These are phyloP conservation scores for Tetheella fluctuosa DNA, from an alignment of 2,888 invertebrate species.

Conservation along the genomic window DNA sequence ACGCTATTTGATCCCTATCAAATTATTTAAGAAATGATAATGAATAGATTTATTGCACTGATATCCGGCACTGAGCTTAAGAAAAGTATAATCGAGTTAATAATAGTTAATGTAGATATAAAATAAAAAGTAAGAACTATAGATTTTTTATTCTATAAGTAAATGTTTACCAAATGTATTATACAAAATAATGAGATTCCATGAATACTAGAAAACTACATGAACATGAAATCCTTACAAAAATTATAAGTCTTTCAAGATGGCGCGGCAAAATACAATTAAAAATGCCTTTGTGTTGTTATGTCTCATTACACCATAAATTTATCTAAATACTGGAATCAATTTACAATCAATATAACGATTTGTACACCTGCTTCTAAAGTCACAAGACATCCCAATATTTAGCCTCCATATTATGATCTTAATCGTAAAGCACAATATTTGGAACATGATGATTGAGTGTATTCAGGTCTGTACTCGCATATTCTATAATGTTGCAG, in stretches of 20 bases:
- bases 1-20: constrained; percentile 41
- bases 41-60: constrained; percentile 49
- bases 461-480: constrained; percentile 54
- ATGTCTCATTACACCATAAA: constrained; percentile 63
- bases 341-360: constrained; percentile 76
- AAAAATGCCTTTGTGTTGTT: constrained; percentile 77
- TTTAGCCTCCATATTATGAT: constrained; percentile 71
- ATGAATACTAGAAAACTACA: constrained; percentile 83
- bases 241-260: constrained; percentile 81
- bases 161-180: constrained; percentile 67
- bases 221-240: constrained; percentile 83
- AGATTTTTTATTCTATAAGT: constrained; percentile 57
- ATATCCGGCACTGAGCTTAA: constrained; percentile 61
- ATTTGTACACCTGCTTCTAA: constrained; percentile 79
- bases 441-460: constrained; percentile 56
- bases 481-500: constrained; percentile 34
- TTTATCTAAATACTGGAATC: constrained; percentile 79
- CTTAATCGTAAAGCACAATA: constrained; percentile 63
- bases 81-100: constrained; percentile 40
- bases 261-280: constrained; percentile 79
- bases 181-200: constrained; percentile 79
- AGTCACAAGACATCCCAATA: constrained; percentile 77
- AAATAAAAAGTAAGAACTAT: constrained; percentile 61
- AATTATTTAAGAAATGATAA: constrained; percentile 45
- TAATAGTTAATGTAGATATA: constrained; percentile 43